A percentile compares a stretch with the other conserved stretches of the same genome.
Evolutionary conservation across 2,888 invertebrate genomes (phyloP).

Genomic region (Tenodera sinensis): DNA sequence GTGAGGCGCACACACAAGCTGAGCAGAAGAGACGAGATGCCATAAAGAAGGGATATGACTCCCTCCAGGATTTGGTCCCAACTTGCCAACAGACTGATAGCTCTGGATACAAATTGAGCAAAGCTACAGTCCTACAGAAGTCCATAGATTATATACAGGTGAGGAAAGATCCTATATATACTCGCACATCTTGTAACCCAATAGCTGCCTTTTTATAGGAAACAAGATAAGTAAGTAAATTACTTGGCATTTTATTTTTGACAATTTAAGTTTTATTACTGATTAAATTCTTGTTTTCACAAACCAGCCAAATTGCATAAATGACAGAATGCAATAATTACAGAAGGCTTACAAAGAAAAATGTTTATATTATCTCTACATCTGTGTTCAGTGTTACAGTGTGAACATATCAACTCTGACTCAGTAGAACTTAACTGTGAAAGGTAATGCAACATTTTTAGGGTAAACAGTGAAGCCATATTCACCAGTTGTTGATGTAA

Average conservation of each 20-base stretch:
- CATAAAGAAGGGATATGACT: constrained; percentile 95
- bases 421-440: too few species aligned
- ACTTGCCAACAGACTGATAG: constrained; percentile 91
- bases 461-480: too few species aligned
- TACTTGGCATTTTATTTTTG: background rate
- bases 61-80: constrained; percentile 87
- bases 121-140: constrained; percentile 92
- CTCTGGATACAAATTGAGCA: constrained; percentile 90
- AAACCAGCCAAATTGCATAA: too few species aligned
- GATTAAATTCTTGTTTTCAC: background rate
- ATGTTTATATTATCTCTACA: too few species aligned
- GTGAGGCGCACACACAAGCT: constrained; percentile 94
- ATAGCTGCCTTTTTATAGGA: background rate
- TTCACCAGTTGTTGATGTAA: too few species aligned
- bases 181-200: background rate
- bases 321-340: too few species aligned
- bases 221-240: background rate
- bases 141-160: constrained; percentile 82
- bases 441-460: too few species aligned
- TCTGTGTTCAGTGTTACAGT: too few species aligned
- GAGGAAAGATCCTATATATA: background rate
- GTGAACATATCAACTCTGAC: too few species aligned
- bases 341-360: too few species aligned
- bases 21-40: constrained; percentile 96
- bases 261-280: background rate